Percentiles rank a stretch among this genome's conserved stretches.
Evolutionary conservation across 2,113 vertebrate genomes (phyloP).

Genomic region (Garra rufa): DNA sequence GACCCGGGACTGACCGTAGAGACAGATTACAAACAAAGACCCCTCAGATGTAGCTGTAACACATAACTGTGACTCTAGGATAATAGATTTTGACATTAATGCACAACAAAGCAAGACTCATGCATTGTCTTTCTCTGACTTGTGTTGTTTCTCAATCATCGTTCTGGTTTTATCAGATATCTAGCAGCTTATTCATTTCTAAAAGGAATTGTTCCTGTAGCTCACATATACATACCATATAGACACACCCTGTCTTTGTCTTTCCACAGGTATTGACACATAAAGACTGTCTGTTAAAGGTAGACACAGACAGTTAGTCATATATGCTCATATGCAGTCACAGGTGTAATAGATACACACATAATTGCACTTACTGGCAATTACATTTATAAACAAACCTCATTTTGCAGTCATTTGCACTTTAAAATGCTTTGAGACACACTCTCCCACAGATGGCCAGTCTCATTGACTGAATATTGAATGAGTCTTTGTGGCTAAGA

Average conservation of each 20-base stretch:
- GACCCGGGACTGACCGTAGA: slow-evolving; percentile 49
- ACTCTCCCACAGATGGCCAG: slow-evolving; percentile 19
- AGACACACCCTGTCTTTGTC: neutral
- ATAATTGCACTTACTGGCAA: slow-evolving; percentile 4
- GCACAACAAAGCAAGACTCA: neutral
- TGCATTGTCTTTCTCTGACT: neutral
- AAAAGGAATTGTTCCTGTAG: slow-evolving; percentile 8
- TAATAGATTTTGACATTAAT: neutral
- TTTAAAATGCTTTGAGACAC: slow-evolving; percentile 24
- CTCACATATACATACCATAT: neutral
- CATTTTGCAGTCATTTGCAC: slow-evolving; percentile 17
- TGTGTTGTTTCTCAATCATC: neutral
- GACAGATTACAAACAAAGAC: slow-evolving; percentile 53
- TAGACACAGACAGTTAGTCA: neutral
- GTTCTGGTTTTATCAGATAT: neutral
- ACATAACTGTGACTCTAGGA: neutral
- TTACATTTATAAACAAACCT: slow-evolving; percentile 25
- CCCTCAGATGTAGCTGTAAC: slow-evolving; percentile 16
- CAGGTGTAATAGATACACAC: slow-evolving; percentile 3
- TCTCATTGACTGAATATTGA: slow-evolving; percentile 52
- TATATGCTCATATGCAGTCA: neutral
- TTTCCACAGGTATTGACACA: neutral
- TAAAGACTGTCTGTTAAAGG: slow-evolving; percentile 19
- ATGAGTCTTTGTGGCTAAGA: slow-evolving; percentile 56
- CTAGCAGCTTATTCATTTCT: neutral